A percentile compares a stretch with the other conserved stretches of the same genome.
These are phyloP conservation scores for Lordiphosa clarofinis DNA, from an alignment of 1,140 invertebrate species.

Conservation along the genomic window DNA sequence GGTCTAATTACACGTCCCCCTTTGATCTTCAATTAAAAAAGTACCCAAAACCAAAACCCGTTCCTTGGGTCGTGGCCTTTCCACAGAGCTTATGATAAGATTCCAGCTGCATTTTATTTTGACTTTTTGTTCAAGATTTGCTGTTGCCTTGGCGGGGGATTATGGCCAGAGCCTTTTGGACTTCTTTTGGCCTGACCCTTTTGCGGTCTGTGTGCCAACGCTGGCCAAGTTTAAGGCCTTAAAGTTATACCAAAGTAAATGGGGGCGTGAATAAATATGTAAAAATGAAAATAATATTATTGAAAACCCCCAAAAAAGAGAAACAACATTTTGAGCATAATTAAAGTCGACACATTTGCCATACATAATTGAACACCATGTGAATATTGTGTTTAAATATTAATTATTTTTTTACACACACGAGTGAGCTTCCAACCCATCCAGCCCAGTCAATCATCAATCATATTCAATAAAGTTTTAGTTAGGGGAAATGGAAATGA, in stretches of 20 bases:
- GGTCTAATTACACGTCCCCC: too few species aligned
- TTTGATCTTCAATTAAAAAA: too few species aligned
- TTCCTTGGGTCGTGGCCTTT: background rate
- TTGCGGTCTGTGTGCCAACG: conserved; percentile 39
- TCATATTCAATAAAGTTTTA: conserved; percentile 34
- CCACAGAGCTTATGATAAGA: conserved; percentile 34
- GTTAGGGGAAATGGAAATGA: conserved; percentile 7
- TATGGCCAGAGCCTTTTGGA: conserved; percentile 9
- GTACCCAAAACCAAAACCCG: too few species aligned
- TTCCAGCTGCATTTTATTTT: conserved; percentile 33
- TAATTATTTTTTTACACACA: conserved; percentile 41
- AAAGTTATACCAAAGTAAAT: conserved; percentile 8
- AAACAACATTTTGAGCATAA: conserved; percentile 14
- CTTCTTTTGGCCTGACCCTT: conserved; percentile 6
- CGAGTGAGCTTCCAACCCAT: conserved; percentile 4
- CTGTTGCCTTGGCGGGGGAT: conserved; percentile 30
- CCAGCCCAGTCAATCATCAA: conserved; percentile 25
- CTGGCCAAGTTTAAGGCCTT: conserved; percentile 39
- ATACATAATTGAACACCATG: conserved; percentile 28
- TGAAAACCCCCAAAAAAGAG: background rate
- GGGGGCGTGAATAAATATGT: too few species aligned
- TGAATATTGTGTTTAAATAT: conserved; percentile 36
- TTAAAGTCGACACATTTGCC: conserved; percentile 23
- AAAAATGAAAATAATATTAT: too few species aligned
- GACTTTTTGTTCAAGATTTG: conserved; percentile 16